Evolutionary conservation across 2,113 vertebrate genomes (phyloP).

Genomic region (Leptosomus discolor): DNA sequence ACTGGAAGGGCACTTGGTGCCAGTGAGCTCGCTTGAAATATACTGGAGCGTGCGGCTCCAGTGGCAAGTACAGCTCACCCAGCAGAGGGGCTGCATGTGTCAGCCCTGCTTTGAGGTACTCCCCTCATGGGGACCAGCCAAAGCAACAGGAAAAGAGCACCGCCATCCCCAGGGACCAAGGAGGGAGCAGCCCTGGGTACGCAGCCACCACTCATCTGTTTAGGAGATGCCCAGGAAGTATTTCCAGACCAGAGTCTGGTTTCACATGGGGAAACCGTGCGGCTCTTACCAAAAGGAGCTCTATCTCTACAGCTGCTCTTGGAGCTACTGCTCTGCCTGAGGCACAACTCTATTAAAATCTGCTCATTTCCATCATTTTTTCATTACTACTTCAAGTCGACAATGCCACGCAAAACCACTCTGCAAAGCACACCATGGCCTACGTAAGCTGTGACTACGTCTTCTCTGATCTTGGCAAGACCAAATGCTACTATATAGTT

Average conservation of each 20-base stretch:
- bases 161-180: background rate
- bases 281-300: background rate
- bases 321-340: background rate
- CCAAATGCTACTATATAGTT: background rate
- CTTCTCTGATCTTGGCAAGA: background rate
- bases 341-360: background rate
- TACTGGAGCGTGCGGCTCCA: background rate
- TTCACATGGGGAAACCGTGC: background rate
- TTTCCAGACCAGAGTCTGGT: background rate
- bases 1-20: background rate
- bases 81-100: rapidly evolving
- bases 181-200: background rate
- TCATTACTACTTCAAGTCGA: background rate
- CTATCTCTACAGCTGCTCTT: background rate
- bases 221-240: background rate
- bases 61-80: background rate
- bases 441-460: background rate
- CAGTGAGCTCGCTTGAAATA: background rate
- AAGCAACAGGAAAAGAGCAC: background rate
- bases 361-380: background rate
- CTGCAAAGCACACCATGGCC: background rate
- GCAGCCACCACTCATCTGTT: background rate
- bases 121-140: background rate
- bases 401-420: background rate
- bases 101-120: background rate